Percentiles rank a stretch among this genome's conserved stretches.
phyloP scores from a whole-genome alignment of 2,113 vertebrate species.

The Nannobrachium achirus region DNA sequence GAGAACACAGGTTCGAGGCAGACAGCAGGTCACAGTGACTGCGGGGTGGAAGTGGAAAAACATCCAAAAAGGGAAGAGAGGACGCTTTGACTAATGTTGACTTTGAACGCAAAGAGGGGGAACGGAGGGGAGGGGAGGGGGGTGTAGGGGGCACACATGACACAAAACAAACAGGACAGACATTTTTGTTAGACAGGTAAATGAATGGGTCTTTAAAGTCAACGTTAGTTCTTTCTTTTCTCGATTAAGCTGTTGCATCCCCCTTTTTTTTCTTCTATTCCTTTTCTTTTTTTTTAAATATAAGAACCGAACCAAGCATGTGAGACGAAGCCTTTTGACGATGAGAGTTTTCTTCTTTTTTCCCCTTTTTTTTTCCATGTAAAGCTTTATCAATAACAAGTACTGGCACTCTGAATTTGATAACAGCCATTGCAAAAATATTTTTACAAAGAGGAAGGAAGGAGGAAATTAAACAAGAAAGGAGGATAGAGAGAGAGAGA shows the following conservation, averaged over 20 bases:
- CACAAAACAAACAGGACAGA: constrained; percentile 71
- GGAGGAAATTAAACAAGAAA: constrained; percentile 27
- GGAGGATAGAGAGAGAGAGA: constrained; percentile 43
- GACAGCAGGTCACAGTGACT: constrained; percentile 78
- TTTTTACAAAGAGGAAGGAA: constrained; percentile 15
- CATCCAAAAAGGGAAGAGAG: constrained; percentile 75
- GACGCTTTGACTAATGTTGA: constrained; percentile 82
- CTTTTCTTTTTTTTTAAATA: too few relatives aligned
- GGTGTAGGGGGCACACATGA: constrained; percentile 72
- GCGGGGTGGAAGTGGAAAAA: constrained; percentile 63
- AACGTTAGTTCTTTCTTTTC: constrained; percentile 76
- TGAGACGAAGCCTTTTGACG: too few relatives aligned
- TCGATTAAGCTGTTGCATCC: not conserved
- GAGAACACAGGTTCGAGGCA: constrained; percentile 65
- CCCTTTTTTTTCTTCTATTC: too few relatives aligned
- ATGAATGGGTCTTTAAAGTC: constrained; percentile 82
- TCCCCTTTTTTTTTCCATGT: constrained; percentile 49
- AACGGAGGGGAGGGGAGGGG: constrained; percentile 41
- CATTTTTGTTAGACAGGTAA: constrained; percentile 78
- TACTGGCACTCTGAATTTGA: constrained; percentile 46
- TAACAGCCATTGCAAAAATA: constrained; percentile 52
- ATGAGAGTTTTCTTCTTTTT: constrained; percentile 20
- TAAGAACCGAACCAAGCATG: too few relatives aligned
- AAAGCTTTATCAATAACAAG: constrained; percentile 42
- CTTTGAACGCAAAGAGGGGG: constrained; percentile 65